Evolutionary conservation across 2,113 vertebrate genomes (phyloP).

Genomic region (Rousettus leschenaultii): DNA sequence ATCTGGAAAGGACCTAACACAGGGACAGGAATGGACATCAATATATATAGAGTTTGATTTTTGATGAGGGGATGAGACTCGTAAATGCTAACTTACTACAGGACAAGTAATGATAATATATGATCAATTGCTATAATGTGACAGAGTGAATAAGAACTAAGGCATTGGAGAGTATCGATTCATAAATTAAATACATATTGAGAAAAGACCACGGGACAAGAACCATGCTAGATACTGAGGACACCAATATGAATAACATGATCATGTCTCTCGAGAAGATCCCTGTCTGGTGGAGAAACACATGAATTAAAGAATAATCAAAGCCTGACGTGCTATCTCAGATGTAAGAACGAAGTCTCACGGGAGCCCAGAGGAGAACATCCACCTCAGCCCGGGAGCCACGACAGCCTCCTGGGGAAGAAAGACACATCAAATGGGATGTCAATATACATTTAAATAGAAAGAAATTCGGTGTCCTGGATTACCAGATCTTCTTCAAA

Average conservation of each 20-base stretch:
- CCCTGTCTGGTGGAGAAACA: not conserved
- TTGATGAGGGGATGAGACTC: not conserved
- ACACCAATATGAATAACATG: not conserved
- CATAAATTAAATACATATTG: not conserved
- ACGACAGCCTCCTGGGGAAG: not conserved
- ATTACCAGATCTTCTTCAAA: not conserved
- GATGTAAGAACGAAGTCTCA: not conserved
- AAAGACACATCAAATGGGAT: not conserved
- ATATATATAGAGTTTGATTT: not conserved
- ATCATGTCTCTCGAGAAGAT: not conserved
- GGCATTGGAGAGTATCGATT: not conserved
- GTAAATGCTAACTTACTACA: not conserved
- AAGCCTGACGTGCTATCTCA: not conserved
- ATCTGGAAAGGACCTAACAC: not conserved
- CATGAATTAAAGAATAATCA: not conserved
- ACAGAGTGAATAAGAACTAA: not conserved
- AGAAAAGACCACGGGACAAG: not conserved
- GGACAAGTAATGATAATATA: not conserved
- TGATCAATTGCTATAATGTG: not conserved
- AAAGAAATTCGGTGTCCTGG: not conserved
- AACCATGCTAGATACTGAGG: not conserved
- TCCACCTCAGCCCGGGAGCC: not conserved
- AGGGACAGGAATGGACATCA: not conserved
- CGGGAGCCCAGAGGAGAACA: not conserved
- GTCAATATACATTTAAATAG: not conserved